Evolutionary conservation across 2,888 invertebrate genomes (phyloP).

Genomic region (Tenodera sinensis): DNA sequence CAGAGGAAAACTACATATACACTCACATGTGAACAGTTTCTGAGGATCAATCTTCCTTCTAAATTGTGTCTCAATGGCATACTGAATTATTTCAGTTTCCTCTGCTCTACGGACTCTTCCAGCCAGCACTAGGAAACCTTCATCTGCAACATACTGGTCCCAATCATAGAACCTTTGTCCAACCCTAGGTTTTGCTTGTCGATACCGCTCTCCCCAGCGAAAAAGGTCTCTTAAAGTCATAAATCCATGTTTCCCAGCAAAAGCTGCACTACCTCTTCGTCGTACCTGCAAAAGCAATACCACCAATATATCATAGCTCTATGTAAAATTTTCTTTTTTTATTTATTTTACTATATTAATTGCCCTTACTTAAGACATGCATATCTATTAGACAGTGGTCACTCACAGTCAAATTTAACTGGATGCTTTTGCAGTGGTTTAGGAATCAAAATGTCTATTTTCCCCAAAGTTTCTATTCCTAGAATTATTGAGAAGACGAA

Average conservation of each 20-base stretch:
- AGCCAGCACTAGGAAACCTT: conserved; percentile 87
- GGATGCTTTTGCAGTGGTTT: no score
- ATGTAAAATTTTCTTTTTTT: not conserved
- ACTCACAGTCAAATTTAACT: not conserved
- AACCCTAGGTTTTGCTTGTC: conserved; percentile 61
- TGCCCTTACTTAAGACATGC: not conserved
- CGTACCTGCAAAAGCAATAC: conserved; percentile 47
- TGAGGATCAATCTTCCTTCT: conserved; percentile 68
- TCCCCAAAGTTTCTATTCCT: no score
- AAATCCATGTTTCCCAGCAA: conserved; percentile 85
- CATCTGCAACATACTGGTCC: conserved; percentile 95
- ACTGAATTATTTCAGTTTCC: conserved; percentile 76
- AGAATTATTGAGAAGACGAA: no score
- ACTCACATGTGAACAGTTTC: conserved; percentile 55
- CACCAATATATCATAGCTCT: not conserved
- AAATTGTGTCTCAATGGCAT: conserved; percentile 74
- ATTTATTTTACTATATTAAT: not conserved
- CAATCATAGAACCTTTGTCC: conserved; percentile 76
- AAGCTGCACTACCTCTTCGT: conserved; percentile 80
- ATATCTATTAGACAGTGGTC: no score
- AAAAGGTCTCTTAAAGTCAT: conserved; percentile 94
- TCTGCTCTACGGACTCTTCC: conserved; percentile 83
- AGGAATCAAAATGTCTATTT: no score
- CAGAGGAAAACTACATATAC: not conserved
- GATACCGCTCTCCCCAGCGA: conserved; percentile 94